Conservation (phyloP, 2,113 vertebrate species). For the Eulemur macaco region DNA sequence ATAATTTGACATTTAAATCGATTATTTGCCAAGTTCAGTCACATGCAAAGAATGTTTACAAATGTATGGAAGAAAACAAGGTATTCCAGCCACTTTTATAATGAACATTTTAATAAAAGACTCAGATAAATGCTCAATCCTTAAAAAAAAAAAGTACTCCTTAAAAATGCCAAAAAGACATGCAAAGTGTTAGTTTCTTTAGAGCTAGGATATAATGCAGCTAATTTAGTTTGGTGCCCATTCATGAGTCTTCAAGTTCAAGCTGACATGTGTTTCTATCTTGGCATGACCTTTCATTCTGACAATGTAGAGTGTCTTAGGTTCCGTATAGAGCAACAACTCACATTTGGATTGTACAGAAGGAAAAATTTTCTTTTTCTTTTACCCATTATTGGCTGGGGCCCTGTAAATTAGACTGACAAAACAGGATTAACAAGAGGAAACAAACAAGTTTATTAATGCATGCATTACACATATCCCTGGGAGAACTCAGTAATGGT, state of each 20-base stretch:
- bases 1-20: constrained; percentile 57
- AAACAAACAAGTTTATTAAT: background rate
- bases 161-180: background rate
- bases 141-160: background rate
- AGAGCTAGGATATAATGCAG: background rate
- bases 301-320: background rate
- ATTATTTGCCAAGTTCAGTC: background rate
- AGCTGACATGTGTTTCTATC: background rate
- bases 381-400: background rate
- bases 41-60: background rate
- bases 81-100: background rate
- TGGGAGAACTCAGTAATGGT: background rate
- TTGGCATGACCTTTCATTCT: background rate
- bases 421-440: background rate
- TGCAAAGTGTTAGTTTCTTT: background rate
- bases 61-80: background rate
- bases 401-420: background rate
- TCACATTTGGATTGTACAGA: background rate
- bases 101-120: background rate
- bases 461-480: background rate
- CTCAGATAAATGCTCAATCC: background rate
- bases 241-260: background rate
- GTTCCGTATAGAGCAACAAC: background rate
- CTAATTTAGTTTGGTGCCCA: background rate
- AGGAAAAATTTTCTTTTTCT: background rate